These are phyloP conservation scores for Pandemis cinnamomeana DNA, from an alignment of 2,888 invertebrate species.

Conservation along the genomic window DNA sequence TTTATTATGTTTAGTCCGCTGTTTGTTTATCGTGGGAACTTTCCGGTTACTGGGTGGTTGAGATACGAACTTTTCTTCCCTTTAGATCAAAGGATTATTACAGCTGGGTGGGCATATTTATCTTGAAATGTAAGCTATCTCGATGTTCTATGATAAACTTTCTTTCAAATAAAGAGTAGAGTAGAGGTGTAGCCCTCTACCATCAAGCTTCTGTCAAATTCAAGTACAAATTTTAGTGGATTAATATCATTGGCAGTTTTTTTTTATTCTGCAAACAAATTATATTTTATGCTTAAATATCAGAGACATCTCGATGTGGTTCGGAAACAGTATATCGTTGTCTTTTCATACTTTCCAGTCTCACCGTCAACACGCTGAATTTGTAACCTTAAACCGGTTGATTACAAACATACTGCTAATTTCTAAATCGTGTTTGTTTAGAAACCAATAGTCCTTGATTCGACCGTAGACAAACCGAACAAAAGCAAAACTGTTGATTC, in stretches of 20 bases:
- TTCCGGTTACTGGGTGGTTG: neutral
- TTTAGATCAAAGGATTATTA: neutral
- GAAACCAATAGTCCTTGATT: neutral
- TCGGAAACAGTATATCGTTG: no score
- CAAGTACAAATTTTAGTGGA: neutral
- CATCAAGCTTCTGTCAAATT: no score
- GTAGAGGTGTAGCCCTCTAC: no score
- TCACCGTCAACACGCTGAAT: no score
- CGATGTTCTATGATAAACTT: neutral
- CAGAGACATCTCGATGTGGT: no score
- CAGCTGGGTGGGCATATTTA: neutral
- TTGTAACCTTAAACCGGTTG: no score
- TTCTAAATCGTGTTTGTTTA: neutral
- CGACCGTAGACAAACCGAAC: neutral
- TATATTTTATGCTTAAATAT: no score
- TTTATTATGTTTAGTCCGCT: neutral
- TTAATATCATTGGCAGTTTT: neutral
- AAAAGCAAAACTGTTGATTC: slow-evolving; percentile 12
- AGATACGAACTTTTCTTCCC: slow-evolving; percentile 1
- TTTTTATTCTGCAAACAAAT: neutral
- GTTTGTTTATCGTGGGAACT: slow-evolving; percentile 7
- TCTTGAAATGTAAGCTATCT: neutral
- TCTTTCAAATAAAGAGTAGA: no score
- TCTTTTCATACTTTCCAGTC: no score
- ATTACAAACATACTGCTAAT: no score